Conservation (phyloP, 2,113 vertebrate species). For the Ctenomys sociabilis region DNA sequence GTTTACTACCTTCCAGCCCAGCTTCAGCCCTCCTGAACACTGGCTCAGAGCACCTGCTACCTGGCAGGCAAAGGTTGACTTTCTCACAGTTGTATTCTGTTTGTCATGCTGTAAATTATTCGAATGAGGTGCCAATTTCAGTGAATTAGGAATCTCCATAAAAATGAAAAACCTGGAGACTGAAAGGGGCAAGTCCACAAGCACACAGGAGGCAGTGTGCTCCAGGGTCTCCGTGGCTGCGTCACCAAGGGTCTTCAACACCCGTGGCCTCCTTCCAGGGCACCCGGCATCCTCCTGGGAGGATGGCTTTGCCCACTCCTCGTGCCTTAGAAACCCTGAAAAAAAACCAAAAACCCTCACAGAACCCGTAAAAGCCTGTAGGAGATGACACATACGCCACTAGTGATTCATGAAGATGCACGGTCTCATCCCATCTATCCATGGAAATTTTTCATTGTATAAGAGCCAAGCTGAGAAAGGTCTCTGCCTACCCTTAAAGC, state of each 20-base stretch:
- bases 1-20: background rate
- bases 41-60: background rate
- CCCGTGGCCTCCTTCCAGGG: background rate
- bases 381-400: background rate
- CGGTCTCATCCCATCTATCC: background rate
- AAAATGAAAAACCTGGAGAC: background rate
- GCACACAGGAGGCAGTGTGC: too few species aligned
- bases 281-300: fast-evolving
- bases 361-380: background rate
- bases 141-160: background rate
- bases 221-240: background rate
- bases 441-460: background rate
- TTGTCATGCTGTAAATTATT: background rate
- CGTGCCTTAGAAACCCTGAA: background rate
- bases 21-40: background rate
- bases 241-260: background rate
- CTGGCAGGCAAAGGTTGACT: background rate
- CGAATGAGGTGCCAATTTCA: background rate
- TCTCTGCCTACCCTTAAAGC: background rate
- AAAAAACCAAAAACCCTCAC: background rate
- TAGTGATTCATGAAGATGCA: background rate
- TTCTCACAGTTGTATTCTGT: background rate
- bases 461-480: background rate
- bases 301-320: background rate
- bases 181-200: background rate